Percentiles rank a stretch among this genome's conserved stretches.
These are phyloP conservation scores for Dermatemys mawii DNA, from an alignment of 2,113 vertebrate genomes.

Conservation along the genomic window DNA sequence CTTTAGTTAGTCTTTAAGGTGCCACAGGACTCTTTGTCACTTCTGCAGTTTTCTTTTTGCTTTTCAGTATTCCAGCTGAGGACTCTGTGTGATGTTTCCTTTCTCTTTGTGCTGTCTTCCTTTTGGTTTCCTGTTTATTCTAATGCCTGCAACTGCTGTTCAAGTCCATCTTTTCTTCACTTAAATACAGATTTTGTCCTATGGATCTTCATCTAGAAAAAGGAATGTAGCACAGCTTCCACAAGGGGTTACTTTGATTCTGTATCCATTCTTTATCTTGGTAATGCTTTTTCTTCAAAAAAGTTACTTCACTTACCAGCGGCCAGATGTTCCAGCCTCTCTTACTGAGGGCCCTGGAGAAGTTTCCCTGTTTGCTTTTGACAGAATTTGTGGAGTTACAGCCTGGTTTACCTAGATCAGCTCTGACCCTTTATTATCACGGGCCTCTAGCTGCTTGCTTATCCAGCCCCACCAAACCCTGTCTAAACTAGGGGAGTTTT, in stretches of 20 bases:
- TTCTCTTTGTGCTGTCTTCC: neutral
- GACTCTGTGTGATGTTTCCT: neutral
- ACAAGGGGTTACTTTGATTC: neutral
- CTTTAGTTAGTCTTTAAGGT: too few relatives aligned
- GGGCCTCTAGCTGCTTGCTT: accelerated
- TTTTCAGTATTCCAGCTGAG: neutral
- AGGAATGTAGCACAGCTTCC: neutral
- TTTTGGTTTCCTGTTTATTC: neutral
- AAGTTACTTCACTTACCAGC: neutral
- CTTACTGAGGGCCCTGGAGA: neutral
- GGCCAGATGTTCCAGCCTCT: neutral
- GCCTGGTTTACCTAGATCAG: neutral
- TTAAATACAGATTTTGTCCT: accelerated
- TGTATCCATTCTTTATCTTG: too few relatives aligned
- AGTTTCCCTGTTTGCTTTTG: neutral
- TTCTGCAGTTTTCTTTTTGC: neutral
- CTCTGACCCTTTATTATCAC: neutral
- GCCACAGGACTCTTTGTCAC: too few relatives aligned
- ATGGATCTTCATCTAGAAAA: neutral
- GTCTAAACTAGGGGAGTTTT: accelerated
- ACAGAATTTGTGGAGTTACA: neutral
- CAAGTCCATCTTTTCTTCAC: neutral
- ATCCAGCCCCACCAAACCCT: accelerated
- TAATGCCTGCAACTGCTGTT: neutral
- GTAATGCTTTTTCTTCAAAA: neutral